Evolutionary conservation across 2,113 vertebrate genomes (phyloP), one percentile per base, ranked within the genome.

Genomic region (Corythornis madagascariensis): DNA sequence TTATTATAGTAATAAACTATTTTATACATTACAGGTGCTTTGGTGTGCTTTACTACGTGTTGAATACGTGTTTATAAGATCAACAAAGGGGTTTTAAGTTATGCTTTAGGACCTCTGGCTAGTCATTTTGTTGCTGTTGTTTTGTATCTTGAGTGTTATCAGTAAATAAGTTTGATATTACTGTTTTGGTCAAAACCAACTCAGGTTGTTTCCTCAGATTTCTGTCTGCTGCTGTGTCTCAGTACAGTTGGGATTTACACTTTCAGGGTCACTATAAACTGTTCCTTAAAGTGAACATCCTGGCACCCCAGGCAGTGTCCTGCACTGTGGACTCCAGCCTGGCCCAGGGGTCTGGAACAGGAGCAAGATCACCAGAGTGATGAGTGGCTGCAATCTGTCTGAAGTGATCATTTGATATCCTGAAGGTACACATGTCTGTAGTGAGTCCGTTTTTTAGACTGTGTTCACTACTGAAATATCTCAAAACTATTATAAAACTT

Each of bases 1-100:
- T 98, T 98, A 98, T 98, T 97, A 98, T 95, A 98, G 98, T 97
- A 99, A 99, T 99, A 99, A 99, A 99, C 98, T 98, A 99, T 99
- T 99, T 99, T 99, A 98, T 99, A 99, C 97, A 97, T 97, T 97
- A 97, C 55, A 48, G 33, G 86, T 88, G 91, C 73, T 67, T 94
- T 69, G 65, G 72, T 93, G 86, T 83, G 83, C 42, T 85, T 95
- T 96, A 92, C 65, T 67, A 1, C 57, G 48, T 52, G 21, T 78
- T 50, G 45, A 65, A 21, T 82, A 47, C 11, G 22, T 59, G 45
- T 33, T 50, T 28, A 0, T n/a, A 55, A 69, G n/a, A 52, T 50
- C 55, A 86, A 40, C 5, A 8, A 72, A 19, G 31, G 45, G 26
- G 12, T 18, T 56, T 86, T 35, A 50, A 86, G 66, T 84, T 67